Evolutionary conservation across 2,797 vertebrate genomes (phyloP), one percentile per base, ranked within the genome.

Genomic region (Bucorvus abyssinicus): DNA sequence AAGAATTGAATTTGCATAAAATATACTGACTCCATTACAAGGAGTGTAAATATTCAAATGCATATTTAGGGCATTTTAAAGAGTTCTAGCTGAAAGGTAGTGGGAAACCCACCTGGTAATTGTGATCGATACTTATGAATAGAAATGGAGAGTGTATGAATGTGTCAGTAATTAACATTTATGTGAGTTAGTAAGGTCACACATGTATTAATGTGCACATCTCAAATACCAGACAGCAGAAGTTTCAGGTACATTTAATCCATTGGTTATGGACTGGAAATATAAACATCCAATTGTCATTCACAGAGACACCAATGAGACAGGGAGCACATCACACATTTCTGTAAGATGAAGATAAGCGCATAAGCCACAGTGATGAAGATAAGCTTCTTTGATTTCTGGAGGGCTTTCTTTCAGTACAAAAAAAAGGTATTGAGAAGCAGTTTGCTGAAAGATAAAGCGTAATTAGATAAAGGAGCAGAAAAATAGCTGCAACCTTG

Each of bases 341-440:
- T 78, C 92, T 96, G 90, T 93, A 55, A 91, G 86, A 95, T 91
- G 67, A 94, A 95, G 93, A 96, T 96, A 97, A 97, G 64, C 94
- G 63, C 79, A 78, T 93, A 96, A 95, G 29, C 61, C 79, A 94
- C 68, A 81, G 76, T 71, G 93, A 94, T 79, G 65, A 52, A 96
- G 94, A 97, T 96, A 95, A 95, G 81, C 61, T 84, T 8, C 57
- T 96, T 96, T 95, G 92, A 92, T 95, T 94, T 93, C 95, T 96
- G 67, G 81, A 97, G 89, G 91, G 86, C 42, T 88, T 96, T 71
- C 73, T 94, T 90, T 83, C 60, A 70, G 73, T 32, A 53, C 23
- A 91, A 42, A 42, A 42, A 42, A 86, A 85, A 36, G 40, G 45
- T 84, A 92, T 87, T 94, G 73, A 91, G 26, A 96, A 94, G 26